Conservation (phyloP, 2,797 vertebrate species). For the Peromyscus aztecus region DNA sequence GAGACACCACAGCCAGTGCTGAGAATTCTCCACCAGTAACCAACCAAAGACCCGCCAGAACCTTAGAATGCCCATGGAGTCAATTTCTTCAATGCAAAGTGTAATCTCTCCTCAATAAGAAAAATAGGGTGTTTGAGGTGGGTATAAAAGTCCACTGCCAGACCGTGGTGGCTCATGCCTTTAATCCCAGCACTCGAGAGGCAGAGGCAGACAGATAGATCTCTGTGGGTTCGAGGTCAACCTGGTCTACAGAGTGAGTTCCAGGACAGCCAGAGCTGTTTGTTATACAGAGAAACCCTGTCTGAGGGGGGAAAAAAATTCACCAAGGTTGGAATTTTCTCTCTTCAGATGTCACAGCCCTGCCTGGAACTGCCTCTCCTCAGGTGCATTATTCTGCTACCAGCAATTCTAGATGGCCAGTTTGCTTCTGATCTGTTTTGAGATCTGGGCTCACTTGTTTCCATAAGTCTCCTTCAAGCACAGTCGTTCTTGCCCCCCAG, state of each 20-base stretch:
- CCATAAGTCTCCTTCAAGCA: not conserved
- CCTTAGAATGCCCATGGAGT: not conserved
- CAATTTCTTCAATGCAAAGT: not conserved
- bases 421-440: slow-evolving; percentile 39
- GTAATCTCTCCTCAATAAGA: not conserved
- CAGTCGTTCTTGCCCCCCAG: not conserved
- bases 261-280: not conserved
- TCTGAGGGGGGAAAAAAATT: not conserved
- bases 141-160: not conserved
- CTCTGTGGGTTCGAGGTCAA: not conserved
- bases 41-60: not conserved
- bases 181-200: not conserved
- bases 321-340: not conserved
- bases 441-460: not conserved
- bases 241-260: not conserved
- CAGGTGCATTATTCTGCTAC: not conserved
- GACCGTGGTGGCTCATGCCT: accelerated
- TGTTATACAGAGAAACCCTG: not conserved
- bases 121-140: not conserved
- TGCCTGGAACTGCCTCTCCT: not conserved
- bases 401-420: not conserved
- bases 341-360: not conserved
- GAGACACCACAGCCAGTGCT: not conserved
- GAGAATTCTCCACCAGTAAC: not conserved
- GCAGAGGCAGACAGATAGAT: not conserved